Evolutionary conservation across 2,797 vertebrate species (phyloP), one percentile per base, ranked within the genome.

Genomic region (Malurus leucopterus): DNA sequence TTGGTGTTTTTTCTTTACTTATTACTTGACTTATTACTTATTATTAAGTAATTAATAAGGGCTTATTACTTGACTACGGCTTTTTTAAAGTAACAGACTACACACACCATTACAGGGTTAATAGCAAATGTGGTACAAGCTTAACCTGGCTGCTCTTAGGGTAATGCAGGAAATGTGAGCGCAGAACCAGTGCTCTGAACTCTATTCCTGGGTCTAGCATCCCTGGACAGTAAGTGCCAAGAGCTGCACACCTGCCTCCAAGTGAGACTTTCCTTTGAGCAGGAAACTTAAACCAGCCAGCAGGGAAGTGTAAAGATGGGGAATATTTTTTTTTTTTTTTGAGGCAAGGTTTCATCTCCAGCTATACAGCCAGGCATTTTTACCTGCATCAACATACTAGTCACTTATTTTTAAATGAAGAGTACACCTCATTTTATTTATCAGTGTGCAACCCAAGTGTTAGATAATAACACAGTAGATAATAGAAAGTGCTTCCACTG

Each of bases 401-500:
- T 24, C 15, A 47, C 32, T 72, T 64, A 19, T 46, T 59, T 68
- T 0, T 0, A 40, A 84, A 40, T 32, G 15, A 18, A 8, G 49
- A 51, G 29, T 27, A 38, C 18, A 49, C 38, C 5, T 64, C 61
- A 41, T 21, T 59, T 15, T 61, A 41, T 62, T 54, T 40, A 80
- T 49, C 53, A 76, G 27, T 1, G 3, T 34, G 34, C 17, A 68
- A 51, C 7, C 17, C 7, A 62, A 76, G 26, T 4, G 3, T 24
- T 32, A 51, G 23, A 11, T 20, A 64, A 2, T 32, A 51, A 59
- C 13, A 43, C 8, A 20, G 4, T 30, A 49, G 18, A 5, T 27
- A 58, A 34, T 19, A 62, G 44, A 53, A 34, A 41, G 40, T 24
- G 8, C 19, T 69, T 80, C 73, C 27, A 47, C 57, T 32, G 27